Evolutionary conservation across 2,113 vertebrate genomes (phyloP), one percentile per base, ranked within the genome.

Genomic region (Chamaea fasciata): DNA sequence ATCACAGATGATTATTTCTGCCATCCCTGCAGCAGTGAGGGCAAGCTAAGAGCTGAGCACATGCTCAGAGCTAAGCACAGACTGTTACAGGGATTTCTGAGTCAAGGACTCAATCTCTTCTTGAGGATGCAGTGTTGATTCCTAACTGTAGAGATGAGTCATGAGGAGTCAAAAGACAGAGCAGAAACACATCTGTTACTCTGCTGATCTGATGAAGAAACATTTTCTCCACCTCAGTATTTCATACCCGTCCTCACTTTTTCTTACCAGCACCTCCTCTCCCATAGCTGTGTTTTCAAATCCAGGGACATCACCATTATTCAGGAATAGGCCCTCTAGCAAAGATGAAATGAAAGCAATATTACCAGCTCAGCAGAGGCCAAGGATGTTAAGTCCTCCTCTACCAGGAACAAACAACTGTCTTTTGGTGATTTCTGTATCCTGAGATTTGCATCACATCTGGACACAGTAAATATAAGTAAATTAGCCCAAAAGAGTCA

Each of bases 321-420:
- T 97, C 96, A 98, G 94, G 64, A 79, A 89, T 20, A 91, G 69
- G 59, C 84, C 87, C 73, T 97, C 89, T 3, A 49, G 84, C 94
- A 96, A 92, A 95, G 91, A 91, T 3, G 44, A 95, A 96, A 92
- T 89, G 89, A 96, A 97, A 96, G 80, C 74, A 97, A 77, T 95
- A 87, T 87, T 68, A 93, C 71, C 55, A 60, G 50, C 49, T 73
- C n/a, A 84, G 42, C 62, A 85, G 39, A 79, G 85, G 63, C 94
- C 89, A 83, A 90, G 44, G 44, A n/a, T 10, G 3, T 53, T 89
- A 71, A 95, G 90, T 90, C 56, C 67, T 55, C 9, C 49, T 83
- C 77, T 94, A 19, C 31, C 46, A 87, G 76, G 49, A 81, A 15
- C 46, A 76, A 89, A 42, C 59, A 89, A 49, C 26, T 0, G 2